phyloP scores from a whole-genome alignment of 2,797 vertebrate genomes.

The Cryptoprocta ferox region DNA sequence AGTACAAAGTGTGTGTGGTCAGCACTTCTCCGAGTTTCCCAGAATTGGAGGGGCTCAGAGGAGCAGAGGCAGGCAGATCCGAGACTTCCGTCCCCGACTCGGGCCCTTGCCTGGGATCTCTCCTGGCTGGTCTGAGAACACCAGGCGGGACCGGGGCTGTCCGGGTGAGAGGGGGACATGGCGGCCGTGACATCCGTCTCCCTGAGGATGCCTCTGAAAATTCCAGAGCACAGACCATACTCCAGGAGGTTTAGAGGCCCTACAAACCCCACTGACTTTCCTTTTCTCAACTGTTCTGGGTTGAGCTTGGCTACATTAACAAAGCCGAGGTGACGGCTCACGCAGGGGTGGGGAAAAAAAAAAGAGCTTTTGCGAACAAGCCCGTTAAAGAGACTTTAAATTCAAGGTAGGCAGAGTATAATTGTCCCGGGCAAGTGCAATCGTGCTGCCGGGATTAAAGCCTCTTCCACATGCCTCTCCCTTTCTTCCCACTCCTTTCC shows the following conservation, averaged over 20 bases:
- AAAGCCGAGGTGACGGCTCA: neutral
- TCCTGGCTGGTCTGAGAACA: neutral
- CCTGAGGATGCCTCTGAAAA: neutral
- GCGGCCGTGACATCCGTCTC: neutral
- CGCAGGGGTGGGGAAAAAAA: neutral
- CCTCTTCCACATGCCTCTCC: neutral
- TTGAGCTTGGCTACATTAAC: neutral
- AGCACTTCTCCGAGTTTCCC: fast-evolving
- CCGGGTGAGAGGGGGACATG: neutral
- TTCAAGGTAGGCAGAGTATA: neutral
- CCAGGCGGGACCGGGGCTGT: neutral
- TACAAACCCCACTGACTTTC: neutral
- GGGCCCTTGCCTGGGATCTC: neutral
- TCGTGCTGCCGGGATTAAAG: neutral
- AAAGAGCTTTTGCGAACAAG: neutral
- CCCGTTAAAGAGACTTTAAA: neutral
- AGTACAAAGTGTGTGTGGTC: neutral
- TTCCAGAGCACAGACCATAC: neutral
- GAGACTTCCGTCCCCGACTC: neutral
- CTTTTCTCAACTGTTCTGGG: neutral
- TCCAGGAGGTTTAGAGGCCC: neutral
- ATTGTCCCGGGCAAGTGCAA: neutral
- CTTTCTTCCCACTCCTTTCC: neutral
- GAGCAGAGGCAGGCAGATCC: neutral
- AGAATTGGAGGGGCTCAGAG: neutral